Percentiles rank a stretch among this genome's conserved stretches.
These are phyloP conservation scores for Endomychus coccineus DNA, from an alignment of 2,888 invertebrate species.

Conservation along the genomic window DNA sequence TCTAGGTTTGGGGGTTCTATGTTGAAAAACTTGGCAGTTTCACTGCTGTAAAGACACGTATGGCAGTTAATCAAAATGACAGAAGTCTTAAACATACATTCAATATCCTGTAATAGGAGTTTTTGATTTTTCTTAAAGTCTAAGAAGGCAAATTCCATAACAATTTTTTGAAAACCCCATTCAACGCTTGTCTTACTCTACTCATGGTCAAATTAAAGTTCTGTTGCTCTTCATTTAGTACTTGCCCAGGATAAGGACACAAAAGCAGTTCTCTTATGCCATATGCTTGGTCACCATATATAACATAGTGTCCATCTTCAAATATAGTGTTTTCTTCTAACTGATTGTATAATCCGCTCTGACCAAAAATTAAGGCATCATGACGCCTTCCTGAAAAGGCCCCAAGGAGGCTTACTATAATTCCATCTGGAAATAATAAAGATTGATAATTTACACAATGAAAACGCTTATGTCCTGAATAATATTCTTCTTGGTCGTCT, in stretches of 20 bases:
- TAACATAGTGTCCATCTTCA: conserved; percentile 14
- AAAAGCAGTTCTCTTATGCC: conserved; percentile 17
- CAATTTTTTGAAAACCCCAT: conserved; percentile 24
- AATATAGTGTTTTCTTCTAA: conserved; percentile 14
- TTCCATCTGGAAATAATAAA: conserved; percentile 20
- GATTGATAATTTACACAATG: conserved; percentile 21
- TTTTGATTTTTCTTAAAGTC: conserved; percentile 15
- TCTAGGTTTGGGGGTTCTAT: too few species aligned
- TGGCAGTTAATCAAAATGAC: conserved; percentile 8
- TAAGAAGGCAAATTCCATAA: conserved; percentile 12
- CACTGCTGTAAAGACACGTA: too few species aligned
- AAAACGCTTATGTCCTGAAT: conserved; percentile 17
- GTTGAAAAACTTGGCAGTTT: too few species aligned
- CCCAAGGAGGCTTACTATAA: conserved; percentile 20
- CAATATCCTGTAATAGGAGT: conserved; percentile 5
- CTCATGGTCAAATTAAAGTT: conserved; percentile 11
- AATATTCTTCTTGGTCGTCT: conserved; percentile 16
- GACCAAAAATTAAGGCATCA: conserved; percentile 20
- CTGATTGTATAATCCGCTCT: conserved; percentile 18
- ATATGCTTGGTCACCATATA: conserved; percentile 23
- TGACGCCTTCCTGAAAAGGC: conserved; percentile 19
- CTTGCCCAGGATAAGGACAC: conserved; percentile 12
- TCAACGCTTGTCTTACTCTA: conserved; percentile 16
- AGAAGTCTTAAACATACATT: not conserved
- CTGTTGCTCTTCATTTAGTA: conserved; percentile 3